Evolutionary conservation across 2,113 vertebrate species (phyloP).

Genomic region (Brachypteracias leptosomus): DNA sequence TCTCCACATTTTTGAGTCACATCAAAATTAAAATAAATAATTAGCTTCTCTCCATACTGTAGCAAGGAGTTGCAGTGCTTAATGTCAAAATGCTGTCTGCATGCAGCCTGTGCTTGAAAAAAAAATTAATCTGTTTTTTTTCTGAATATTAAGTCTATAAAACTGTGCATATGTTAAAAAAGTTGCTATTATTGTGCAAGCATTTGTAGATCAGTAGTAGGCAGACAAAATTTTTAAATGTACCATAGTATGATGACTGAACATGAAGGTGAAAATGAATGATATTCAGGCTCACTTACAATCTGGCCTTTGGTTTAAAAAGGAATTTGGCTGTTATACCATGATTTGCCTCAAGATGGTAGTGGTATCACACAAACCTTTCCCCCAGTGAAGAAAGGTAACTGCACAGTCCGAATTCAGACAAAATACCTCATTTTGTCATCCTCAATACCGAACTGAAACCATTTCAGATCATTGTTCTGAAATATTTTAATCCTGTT

Average conservation of each 20-base stretch:
- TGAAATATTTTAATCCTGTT: not conserved
- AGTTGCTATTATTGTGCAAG: not conserved
- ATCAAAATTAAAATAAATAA: not conserved
- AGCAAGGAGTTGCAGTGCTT: not conserved
- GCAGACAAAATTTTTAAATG: not conserved
- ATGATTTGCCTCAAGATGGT: constrained; percentile 70
- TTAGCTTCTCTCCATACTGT: not conserved
- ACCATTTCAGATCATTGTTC: not conserved
- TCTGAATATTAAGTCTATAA: not conserved
- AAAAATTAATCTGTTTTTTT: not conserved
- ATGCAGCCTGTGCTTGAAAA: not conserved
- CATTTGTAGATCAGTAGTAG: not conserved
- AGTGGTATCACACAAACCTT: constrained; percentile 36
- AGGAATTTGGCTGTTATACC: not conserved
- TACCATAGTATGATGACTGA: not conserved
- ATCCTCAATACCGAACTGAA: not conserved
- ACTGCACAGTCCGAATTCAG: too few relatives aligned
- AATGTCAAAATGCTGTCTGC: not conserved
- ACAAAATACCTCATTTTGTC: not conserved
- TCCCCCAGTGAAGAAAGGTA: not conserved
- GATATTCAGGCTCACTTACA: not conserved
- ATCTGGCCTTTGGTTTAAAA: not conserved
- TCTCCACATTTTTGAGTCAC: too few relatives aligned
- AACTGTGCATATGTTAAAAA: not conserved
- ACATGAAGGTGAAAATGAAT: not conserved